Base-by-base conservation (phyloP, 2,113 vertebrate genomes). In the Calypte anna region DNA sequence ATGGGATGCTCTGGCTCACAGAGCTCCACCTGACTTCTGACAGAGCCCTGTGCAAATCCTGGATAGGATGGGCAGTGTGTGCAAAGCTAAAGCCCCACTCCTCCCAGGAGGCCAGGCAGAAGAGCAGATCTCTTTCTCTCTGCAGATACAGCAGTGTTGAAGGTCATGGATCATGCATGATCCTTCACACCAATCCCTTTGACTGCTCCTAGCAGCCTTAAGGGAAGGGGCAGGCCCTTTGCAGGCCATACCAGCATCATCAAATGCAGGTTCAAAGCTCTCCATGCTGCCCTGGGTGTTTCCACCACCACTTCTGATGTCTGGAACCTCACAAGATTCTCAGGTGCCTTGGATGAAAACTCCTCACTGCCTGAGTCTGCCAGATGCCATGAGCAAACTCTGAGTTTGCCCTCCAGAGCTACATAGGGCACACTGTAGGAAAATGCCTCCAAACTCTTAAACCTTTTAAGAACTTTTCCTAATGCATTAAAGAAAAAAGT, bases 401-500 rank as follows among this genome's bases (percentile, higher is more conserved):
- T 64, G 23, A 84, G 30, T 31, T 62, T 43, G 36, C 25, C 46
- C 50, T 87, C 76, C 51, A 82, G 67, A 58, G 88, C 36, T 69
- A 89, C 2, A 0, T 5, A 78, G 64, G 69, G 38, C 73, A 33
- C 20, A 0, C 50, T 74, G 59, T 57, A 7, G 58, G 87, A 86
- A 89, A 92, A 69, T 28, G 64, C 38, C 44, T 88, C 46, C 72
- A 48, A 93, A 74, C 38, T 25, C 55, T 81, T 70, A 50, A 50
- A 66, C n/a, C 16, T 11, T 75, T 93, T 91, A 67, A 57, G 51
- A 95, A 86, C 59, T 90, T 70, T 61, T 74, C n/a, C 61, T 86
- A 48, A 81, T 59, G 25, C 63, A 64, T 75, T 83, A 76, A 90
- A 90, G 76, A 83, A 87, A 79, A 5, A 55, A 81, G 82, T 88